Base-by-base conservation (phyloP, 2,113 vertebrate genomes). In the Atlantisia rogersi region DNA sequence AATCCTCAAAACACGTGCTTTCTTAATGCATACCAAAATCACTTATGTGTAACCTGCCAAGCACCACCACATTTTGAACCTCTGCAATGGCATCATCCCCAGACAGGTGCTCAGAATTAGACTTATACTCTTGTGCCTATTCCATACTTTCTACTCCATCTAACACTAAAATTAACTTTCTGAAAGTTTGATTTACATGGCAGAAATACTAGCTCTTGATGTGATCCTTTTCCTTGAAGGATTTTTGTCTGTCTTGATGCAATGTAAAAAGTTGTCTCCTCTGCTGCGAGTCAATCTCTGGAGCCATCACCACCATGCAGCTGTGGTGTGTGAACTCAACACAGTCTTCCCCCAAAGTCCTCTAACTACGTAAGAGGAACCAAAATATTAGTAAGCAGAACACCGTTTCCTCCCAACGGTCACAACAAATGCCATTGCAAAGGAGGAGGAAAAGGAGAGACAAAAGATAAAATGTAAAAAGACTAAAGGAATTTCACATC, bases 351-450 rank as follows among this genome's bases (percentile, higher is more conserved):
- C 59, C 42, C 22, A 8, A 69, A 86, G 75, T 48, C 52, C 60
- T 86, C 64, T 60, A 88, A 59, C 15, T 71, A 68, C 2, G 3
- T 56, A 90, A 92, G 42, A 75, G 60, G 85, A 96, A 94, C 46
- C 46, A 90, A 94, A 96, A 78, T 67, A 90, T 83, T 90, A 88
- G 39, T 83, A 95, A 93, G 85, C 35, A 93, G 73, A 96, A 35
- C 31, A 71, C 88, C 2, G 50, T 93, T 94, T 94, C 88, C 78
- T 94, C 87, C 52, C 92, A 80, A 75, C 26, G 25, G 48, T 77
- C 82, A 71, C 46, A 77, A 85, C 22, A 89, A 85, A 91, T 29
- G 11, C 50, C 60, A 69, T 11, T 42, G 64, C 60, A 87, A 81
- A 74, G 46, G 19, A 70, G 42, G 16, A 95, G 70, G 65, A 73